Conservation (phyloP, 2,888 invertebrate species). For the Aplocera efformata region DNA sequence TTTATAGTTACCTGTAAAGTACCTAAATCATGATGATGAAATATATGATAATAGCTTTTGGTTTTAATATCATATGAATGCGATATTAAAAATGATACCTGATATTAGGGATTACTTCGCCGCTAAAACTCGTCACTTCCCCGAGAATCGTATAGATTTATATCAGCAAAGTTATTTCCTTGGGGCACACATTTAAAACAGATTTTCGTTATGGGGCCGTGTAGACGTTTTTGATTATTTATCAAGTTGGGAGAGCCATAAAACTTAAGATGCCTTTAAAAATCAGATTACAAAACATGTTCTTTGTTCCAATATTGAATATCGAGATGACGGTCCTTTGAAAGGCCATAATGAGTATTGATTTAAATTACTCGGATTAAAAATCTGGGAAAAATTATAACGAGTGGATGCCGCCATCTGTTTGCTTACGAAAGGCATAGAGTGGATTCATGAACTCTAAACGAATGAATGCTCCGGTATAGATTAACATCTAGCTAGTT, state of each 20-base stretch:
- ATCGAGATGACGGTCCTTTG: slow-evolving; percentile 73
- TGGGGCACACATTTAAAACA: slow-evolving; percentile 44
- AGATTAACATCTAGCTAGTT: too few relatives aligned
- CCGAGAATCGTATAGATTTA: slow-evolving; percentile 33
- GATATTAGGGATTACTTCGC: too few relatives aligned
- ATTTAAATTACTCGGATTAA: slow-evolving; percentile 77
- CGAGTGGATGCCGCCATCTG: slow-evolving; percentile 64
- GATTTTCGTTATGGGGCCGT: slow-evolving; percentile 45
- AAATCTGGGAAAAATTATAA: slow-evolving; percentile 78
- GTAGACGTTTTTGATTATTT: slow-evolving; percentile 64
- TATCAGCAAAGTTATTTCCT: slow-evolving; percentile 46
- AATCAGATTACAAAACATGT: slow-evolving; percentile 76
- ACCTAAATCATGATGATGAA: too few relatives aligned
- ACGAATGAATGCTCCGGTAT: too few relatives aligned
- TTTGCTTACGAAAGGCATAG: slow-evolving; percentile 37
- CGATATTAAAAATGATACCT: too few relatives aligned
- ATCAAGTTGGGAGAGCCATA: slow-evolving; percentile 61
- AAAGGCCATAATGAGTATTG: slow-evolving; percentile 78
- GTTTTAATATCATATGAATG: too few relatives aligned
- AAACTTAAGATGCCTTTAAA: slow-evolving; percentile 71
- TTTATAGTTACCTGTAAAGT: too few relatives aligned
- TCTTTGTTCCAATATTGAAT: slow-evolving; percentile 70
- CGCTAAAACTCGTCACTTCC: slow-evolving; percentile 18
- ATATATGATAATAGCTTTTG: too few relatives aligned
- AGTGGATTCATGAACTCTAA: slow-evolving; percentile 39